phyloP scores from a whole-genome alignment of 2,797 vertebrate genomes.

The Myotis pilosus region DNA sequence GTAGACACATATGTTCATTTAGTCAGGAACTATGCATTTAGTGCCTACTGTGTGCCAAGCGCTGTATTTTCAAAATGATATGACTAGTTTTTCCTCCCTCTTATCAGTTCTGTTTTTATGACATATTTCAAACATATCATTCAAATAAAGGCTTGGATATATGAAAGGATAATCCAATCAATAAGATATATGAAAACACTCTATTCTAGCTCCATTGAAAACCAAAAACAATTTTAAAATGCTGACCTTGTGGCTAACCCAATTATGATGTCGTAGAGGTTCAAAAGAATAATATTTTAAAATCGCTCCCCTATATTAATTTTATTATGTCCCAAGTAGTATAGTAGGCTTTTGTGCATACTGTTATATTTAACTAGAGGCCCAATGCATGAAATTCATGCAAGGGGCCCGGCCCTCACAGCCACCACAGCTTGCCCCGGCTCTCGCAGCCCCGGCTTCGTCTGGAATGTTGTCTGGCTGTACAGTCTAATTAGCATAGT shows the following conservation, averaged over 20 bases:
- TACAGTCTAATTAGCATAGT: too few relatives aligned
- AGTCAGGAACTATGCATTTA: conserved; percentile 22
- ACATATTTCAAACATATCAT: conserved; percentile 17
- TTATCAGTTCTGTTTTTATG: neutral
- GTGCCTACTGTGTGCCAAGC: neutral
- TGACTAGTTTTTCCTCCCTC: neutral
- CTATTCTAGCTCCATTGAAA: neutral
- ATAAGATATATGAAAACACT: conserved; percentile 30
- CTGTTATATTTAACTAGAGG: neutral
- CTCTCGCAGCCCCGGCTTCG: too few relatives aligned
- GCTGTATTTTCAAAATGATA: conserved; percentile 27
- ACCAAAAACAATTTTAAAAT: conserved; percentile 27
- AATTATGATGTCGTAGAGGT: neutral
- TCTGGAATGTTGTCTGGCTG: too few relatives aligned
- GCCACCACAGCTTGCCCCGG: too few relatives aligned
- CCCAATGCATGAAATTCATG: too few relatives aligned
- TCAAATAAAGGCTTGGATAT: neutral
- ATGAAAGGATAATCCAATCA: conserved; percentile 35
- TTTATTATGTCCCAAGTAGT: neutral
- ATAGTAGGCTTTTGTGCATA: neutral
- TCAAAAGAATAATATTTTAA: conserved; percentile 31
- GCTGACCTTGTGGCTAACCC: neutral
- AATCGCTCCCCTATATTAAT: neutral
- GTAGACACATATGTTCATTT: neutral
- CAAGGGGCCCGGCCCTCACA: too few relatives aligned